Evolutionary conservation across 2,113 vertebrate species (phyloP), one percentile per base, ranked within the genome.

Genomic region (Ovibos moschatus): DNA sequence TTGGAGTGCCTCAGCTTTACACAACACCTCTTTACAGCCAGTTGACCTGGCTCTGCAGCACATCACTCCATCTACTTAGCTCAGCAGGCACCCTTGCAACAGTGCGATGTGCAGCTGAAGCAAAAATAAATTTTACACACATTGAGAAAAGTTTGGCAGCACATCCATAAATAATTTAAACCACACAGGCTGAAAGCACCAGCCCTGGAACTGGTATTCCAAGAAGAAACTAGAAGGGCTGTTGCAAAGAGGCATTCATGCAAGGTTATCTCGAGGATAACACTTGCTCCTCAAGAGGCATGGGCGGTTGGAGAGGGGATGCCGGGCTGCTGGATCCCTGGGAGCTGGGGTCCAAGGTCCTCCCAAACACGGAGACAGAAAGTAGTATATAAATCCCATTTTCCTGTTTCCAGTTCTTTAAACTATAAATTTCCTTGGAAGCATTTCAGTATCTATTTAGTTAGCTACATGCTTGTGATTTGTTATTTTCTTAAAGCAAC

Each of bases 401-500:
- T 19, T 90, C 27, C 58, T 78, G 36, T 93, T 97, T 92, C 64
- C 23, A 62, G 33, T 81, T 62, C 89, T 90, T 76, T 92, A 85
- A 89, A 87, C 30, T 85, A 81, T 19, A 94, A 36, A 67, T 92
- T 91, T 92, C 3, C n/a, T 45, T 76, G n/a, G 88, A 93, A 95
- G 10, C 4, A 5, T 53, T 78, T 95, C 15, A 43, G 5, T 88
- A 0, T 43, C 57, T 78, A 33, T 87, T 94, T 82, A 85, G 93
- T 74, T 57, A 64, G 50, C 74, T 55, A 7, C 9, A 50, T 45
- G 28, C 28, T 64, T 67, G 3, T 16, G 57, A 47, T 47, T 78
- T 90, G 30, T 55, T 94, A 89, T 87, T 94, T 96, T 95, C 87
- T 64, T 27, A 62, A 95, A 96, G n/a, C 58, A 94, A 79, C 11